phyloP scores from a whole-genome alignment of 2,113 vertebrate genomes.

The Micromys minutus region DNA sequence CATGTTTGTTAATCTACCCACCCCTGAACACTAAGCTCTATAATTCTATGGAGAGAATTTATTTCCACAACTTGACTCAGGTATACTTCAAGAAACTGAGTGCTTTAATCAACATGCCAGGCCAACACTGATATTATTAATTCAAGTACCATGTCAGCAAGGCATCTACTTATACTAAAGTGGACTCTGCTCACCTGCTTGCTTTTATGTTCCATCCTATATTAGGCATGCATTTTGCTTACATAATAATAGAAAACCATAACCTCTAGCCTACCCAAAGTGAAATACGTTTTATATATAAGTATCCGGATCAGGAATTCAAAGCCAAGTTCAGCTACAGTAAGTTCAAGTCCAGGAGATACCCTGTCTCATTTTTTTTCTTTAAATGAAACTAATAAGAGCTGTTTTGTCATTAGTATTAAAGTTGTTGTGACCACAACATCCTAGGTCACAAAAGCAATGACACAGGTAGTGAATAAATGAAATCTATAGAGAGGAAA shows the following conservation, averaged over 20 bases:
- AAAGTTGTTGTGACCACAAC: neutral
- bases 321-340: neutral
- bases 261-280: neutral
- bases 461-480: neutral
- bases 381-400: neutral
- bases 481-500: neutral
- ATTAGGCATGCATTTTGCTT: neutral
- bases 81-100: neutral
- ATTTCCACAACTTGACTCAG: conserved; percentile 22
- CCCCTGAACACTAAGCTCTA: neutral
- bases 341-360: neutral
- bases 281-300: neutral
- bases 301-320: neutral
- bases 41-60: conserved; percentile 15
- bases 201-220: conserved; percentile 30
- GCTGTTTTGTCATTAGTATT: neutral
- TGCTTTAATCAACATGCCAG: neutral
- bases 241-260: neutral
- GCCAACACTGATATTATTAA: conserved; percentile 26
- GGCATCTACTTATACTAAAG: neutral
- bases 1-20: conserved; percentile 5
- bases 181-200: neutral
- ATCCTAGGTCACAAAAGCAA: neutral
- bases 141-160: neutral
- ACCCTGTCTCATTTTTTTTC: neutral